Evolutionary conservation across 2,888 invertebrate species (phyloP), one percentile per base, ranked within the genome.

Genomic region (Leistus spinibarbis): DNA sequence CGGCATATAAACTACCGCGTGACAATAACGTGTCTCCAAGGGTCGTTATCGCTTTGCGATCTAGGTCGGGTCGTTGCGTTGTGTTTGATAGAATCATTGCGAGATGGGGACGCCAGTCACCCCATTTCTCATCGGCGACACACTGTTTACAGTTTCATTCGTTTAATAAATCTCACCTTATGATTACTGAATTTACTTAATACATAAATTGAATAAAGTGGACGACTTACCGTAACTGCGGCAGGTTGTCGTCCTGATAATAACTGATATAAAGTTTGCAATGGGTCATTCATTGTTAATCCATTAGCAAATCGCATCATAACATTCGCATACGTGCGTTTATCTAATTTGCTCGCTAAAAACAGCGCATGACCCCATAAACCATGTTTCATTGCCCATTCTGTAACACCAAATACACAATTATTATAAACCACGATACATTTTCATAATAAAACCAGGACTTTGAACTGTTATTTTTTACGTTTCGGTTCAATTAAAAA

Each of bases 301-400:
- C 95, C 92, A 83, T 93, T 93, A 71, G 96, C 92, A 87, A 97
- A 98, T 82, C 97, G 92, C 82, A 94, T 93, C 89, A 94, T 91
- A 10, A 96, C 96, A 79, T 90, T 91, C 1, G 94, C 95, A 82
- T 97, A 93, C 10, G 93, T 92, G 79, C 96, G 91, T 79, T 93
- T 91, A 85, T 94, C 96, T 87, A 94, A 89, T 88, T 95, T 95
- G 78, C 93, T 93, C 70, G 97, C 94, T 83, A 98, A 88, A 85
- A 95, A 94, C 81, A 98, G 88, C 73, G 98, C 98, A 87, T 98
- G 98, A 0, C 96, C 97, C 98, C 98, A 98, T 77, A 97, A 88
- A 79, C 91, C 90, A 83, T 92, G 90, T 79, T 91, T 91, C 91
- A 97, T 94, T 54, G 98, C 97, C 91, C 93, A 96, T 85, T 98